Conservation (phyloP, 1,140 invertebrate species). For the Rhizoglyphus robini region DNA sequence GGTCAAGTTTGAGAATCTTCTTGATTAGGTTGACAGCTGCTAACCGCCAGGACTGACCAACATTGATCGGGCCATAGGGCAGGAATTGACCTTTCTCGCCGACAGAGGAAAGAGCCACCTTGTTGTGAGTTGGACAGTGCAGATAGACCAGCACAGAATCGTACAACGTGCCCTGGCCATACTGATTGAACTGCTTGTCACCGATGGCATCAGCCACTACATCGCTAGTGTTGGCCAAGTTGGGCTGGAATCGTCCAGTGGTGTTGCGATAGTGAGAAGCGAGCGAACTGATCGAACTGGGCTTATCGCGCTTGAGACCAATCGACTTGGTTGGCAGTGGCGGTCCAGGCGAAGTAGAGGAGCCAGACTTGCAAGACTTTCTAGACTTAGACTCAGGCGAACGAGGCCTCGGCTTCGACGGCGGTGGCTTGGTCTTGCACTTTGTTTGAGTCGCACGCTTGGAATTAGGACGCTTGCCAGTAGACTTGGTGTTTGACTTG, state of each 20-base stretch:
- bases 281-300: neutral
- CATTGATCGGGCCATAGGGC: neutral
- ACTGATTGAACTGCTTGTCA: neutral
- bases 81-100: slow-evolving; percentile 7
- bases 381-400: too few species aligned
- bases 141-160: slow-evolving; percentile 1
- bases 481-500: too few species aligned
- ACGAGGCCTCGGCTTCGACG: too few species aligned
- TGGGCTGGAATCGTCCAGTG: neutral
- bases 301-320: neutral
- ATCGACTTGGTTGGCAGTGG: too few species aligned
- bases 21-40: neutral
- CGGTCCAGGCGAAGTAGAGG: too few species aligned
- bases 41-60: neutral
- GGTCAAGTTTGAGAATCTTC: too few species aligned
- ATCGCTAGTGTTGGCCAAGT: neutral
- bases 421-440: too few species aligned
- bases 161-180: slow-evolving; percentile 6
- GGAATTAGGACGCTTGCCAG: too few species aligned
- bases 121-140: slow-evolving; percentile 13
- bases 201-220: neutral
- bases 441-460: too few species aligned
- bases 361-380: too few species aligned
- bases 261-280: neutral
- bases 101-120: neutral